These are phyloP conservation scores for Allophyes oxyacanthae DNA, from an alignment of 2,888 invertebrate species.

Conservation along the genomic window DNA sequence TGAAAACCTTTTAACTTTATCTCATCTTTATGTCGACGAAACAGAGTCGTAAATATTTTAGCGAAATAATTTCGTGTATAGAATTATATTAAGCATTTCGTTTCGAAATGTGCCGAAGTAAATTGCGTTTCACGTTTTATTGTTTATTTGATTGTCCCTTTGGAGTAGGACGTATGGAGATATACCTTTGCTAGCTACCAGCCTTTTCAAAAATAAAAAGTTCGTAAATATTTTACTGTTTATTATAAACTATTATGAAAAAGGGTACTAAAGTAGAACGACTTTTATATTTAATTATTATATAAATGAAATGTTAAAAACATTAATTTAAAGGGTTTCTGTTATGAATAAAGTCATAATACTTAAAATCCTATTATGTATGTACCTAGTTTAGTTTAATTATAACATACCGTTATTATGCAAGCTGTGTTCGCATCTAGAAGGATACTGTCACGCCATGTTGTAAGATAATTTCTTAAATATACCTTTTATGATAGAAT, in stretches of 20 bases:
- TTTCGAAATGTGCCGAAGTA: constrained; percentile 72
- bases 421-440: too few species aligned
- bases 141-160: constrained; percentile 81
- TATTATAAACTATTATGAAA: constrained; percentile 11
- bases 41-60: constrained; percentile 20
- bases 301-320: constrained; percentile 7
- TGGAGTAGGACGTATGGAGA: constrained; percentile 53
- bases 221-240: constrained; percentile 29
- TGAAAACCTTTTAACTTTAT: background rate
- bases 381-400: too few species aligned
- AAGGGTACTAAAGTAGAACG: constrained; percentile 17
- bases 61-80: background rate
- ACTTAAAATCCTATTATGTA: too few species aligned
- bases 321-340: too few species aligned
- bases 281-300: constrained; percentile 18
- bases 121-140: constrained; percentile 80
- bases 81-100: constrained; percentile 23
- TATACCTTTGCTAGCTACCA: constrained; percentile 60
- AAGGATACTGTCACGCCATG: too few species aligned
- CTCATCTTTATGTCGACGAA: constrained; percentile 2
- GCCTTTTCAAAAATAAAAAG: constrained; percentile 49
- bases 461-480: too few species aligned
- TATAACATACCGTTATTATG: too few species aligned
- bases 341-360: too few species aligned
- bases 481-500: too few species aligned